Evolutionary conservation across 2,888 invertebrate genomes (phyloP).

Genomic region (Diachrysia chrysitis): DNA sequence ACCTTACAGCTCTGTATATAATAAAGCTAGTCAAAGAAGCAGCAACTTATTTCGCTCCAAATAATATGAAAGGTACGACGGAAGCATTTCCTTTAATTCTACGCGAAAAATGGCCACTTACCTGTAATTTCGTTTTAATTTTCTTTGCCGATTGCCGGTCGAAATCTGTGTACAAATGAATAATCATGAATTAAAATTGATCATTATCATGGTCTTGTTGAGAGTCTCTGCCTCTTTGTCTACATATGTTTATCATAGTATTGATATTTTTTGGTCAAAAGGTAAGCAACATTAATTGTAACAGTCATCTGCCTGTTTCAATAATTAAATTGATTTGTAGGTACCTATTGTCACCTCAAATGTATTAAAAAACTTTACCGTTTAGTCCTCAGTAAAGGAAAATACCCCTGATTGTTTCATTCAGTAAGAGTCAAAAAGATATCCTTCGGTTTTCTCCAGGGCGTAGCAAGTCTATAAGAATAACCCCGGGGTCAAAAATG

Average conservation of each 20-base stretch:
- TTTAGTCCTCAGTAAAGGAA: no score
- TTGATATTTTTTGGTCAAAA: no score
- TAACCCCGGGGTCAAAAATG: no score
- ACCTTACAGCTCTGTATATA: conserved; percentile 16
- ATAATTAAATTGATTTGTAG: no score
- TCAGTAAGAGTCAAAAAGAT: no score
- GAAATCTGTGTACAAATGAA: not conserved
- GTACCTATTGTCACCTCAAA: no score
- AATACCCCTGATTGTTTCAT: no score
- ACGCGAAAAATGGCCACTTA: conserved; percentile 69
- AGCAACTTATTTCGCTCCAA: conserved; percentile 68
- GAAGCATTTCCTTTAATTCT: conserved; percentile 71
- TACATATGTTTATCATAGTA: not conserved
- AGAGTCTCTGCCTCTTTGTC: not conserved
- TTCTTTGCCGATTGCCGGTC: conserved; percentile 41
- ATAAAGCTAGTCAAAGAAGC: conserved; percentile 45
- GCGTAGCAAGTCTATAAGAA: no score
- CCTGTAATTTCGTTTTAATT: conserved; percentile 66
- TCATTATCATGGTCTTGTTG: not conserved
- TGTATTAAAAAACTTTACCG: no score
- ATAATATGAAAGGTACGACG: conserved; percentile 69
- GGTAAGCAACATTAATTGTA: not conserved
- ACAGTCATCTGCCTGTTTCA: no score
- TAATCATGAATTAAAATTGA: not conserved
- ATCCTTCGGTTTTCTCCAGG: no score